Conservation (phyloP, 2,797 vertebrate genomes). For the Enteromius fasciolatus region DNA sequence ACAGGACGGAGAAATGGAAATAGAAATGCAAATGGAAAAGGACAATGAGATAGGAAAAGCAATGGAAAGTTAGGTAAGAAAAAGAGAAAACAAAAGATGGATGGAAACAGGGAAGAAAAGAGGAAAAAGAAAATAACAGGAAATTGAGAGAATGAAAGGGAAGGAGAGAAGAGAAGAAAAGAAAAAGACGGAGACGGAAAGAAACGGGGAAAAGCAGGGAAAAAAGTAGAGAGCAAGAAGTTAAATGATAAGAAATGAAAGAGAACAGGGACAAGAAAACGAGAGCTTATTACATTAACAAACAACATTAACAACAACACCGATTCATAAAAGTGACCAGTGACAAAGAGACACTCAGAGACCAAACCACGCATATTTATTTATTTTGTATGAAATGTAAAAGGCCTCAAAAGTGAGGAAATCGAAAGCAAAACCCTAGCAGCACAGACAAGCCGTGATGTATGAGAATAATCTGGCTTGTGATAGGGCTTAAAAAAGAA, state of each 20-base stretch:
- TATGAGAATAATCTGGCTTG: slow-evolving; percentile 13
- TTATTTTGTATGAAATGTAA: slow-evolving; percentile 60
- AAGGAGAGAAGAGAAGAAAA: neutral
- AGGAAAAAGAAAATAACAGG: neutral
- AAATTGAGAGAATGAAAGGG: neutral
- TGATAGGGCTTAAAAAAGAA: slow-evolving; percentile 19
- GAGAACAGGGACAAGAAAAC: neutral
- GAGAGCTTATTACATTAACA: neutral
- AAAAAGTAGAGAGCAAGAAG: neutral
- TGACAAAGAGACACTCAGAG: slow-evolving; percentile 23
- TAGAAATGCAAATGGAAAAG: neutral
- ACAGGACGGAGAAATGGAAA: slow-evolving; percentile 14
- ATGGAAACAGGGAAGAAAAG: neutral
- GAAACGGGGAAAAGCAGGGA: neutral
- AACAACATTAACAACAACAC: neutral
- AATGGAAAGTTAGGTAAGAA: neutral
- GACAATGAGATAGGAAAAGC: neutral
- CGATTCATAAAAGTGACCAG: neutral
- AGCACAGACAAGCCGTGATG: slow-evolving; percentile 3
- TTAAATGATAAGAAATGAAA: neutral
- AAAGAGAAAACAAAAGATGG: neutral
- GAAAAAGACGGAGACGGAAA: neutral
- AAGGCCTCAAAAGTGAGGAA: neutral
- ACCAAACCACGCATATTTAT: slow-evolving; percentile 61
- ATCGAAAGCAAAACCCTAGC: neutral